A percentile compares a stretch with the other conserved stretches of the same genome.
Evolutionary conservation across 2,888 invertebrate genomes (phyloP).

Genomic region (Nephrotoma appendiculata): DNA sequence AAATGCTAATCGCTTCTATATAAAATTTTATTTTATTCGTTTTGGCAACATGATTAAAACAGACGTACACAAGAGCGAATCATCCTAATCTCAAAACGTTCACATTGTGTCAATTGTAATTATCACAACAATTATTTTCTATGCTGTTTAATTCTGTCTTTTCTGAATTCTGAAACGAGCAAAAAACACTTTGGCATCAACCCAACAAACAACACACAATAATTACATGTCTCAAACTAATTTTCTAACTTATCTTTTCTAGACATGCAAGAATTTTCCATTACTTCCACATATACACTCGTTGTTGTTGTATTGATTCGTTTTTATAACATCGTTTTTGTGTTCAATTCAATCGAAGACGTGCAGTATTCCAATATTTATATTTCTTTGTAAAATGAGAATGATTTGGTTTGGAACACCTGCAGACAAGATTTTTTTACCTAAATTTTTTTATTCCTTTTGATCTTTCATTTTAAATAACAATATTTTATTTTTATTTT

Average conservation of each 20-base stretch:
- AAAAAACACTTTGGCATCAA: background rate
- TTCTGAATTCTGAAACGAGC: background rate
- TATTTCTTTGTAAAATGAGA: background rate
- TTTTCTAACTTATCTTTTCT: background rate
- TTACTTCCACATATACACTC: background rate
- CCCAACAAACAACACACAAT: background rate
- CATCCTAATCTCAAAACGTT: background rate
- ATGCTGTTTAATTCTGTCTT: background rate
- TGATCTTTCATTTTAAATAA: background rate
- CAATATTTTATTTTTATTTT: background rate
- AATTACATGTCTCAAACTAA: background rate
- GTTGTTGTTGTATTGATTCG: background rate
- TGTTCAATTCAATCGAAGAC: background rate
- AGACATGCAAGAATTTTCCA: background rate
- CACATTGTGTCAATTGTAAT: background rate
- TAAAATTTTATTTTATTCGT: background rate
- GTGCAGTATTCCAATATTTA: background rate
- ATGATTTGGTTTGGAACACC: background rate
- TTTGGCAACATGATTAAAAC: background rate
- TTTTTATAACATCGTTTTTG: no score
- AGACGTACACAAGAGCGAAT: background rate
- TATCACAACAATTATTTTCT: background rate
- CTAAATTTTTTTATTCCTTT: constrained; percentile 16
- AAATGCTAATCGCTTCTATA: background rate
- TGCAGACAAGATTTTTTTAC: background rate